Evolutionary conservation across 2,888 invertebrate genomes (phyloP).

Genomic region (Polydrusus pterygomalis): DNA sequence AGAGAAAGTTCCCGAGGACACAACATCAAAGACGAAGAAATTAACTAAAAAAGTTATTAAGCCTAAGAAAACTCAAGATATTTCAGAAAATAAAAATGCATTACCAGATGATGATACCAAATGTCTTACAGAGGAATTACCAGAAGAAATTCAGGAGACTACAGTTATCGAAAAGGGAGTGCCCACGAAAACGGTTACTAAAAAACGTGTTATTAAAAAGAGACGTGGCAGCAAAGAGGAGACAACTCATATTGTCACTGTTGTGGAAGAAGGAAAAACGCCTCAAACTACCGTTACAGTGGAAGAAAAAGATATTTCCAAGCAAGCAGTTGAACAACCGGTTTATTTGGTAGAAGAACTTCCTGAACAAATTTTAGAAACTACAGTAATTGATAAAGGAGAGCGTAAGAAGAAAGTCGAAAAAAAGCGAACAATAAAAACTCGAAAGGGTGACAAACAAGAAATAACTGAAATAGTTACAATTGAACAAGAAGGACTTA

Average conservation of each 20-base stretch:
- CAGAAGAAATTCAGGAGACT: conserved; percentile 67
- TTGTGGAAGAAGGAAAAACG: conserved; percentile 69
- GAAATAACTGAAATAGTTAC: conserved; percentile 61
- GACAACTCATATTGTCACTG: conserved; percentile 71
- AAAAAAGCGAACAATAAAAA: conserved; percentile 70
- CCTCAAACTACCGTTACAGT: conserved; percentile 68
- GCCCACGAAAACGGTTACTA: conserved; percentile 64
- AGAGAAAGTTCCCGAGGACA: conserved; percentile 55
- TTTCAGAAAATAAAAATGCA: conserved; percentile 9
- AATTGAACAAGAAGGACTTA: conserved; percentile 67
- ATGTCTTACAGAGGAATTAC: conserved; percentile 65
- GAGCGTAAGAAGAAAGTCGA: conserved; percentile 69
- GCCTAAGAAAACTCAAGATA: conserved; percentile 19
- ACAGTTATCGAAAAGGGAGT: conserved; percentile 59
- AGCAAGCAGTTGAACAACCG: conserved; percentile 63
- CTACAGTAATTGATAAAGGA: conserved; percentile 70
- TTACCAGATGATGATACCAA: conserved; percentile 52
- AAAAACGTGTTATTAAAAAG: conserved; percentile 71
- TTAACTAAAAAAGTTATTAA: neutral
- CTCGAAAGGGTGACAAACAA: conserved; percentile 65
- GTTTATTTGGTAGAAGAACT: conserved; percentile 60
- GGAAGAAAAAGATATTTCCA: conserved; percentile 63
- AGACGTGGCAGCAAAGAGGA: conserved; percentile 70
- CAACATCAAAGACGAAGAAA: conserved; percentile 64
- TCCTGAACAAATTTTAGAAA: conserved; percentile 53